A percentile compares a stretch with the other conserved stretches of the same genome.
Evolutionary conservation across 2,888 invertebrate species (phyloP).

Genomic region (Napeogenes inachia): DNA sequence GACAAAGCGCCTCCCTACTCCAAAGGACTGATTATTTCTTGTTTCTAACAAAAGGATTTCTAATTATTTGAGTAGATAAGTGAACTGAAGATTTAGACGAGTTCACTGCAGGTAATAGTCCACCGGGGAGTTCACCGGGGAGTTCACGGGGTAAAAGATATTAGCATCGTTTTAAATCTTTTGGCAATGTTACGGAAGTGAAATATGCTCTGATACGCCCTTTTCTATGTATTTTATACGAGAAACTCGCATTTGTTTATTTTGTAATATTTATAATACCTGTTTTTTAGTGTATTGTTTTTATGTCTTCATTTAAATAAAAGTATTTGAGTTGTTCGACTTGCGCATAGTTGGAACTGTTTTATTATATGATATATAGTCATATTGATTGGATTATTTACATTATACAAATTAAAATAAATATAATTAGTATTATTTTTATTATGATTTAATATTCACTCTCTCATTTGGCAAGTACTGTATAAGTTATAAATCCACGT

Average conservation of each 20-base stretch:
- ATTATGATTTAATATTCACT: not conserved
- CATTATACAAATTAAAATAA: too few relatives aligned
- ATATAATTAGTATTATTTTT: too few relatives aligned
- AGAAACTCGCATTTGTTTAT: not conserved
- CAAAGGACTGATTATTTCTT: conserved; percentile 55
- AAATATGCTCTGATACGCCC: not conserved
- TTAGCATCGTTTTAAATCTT: not conserved
- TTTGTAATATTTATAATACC: not conserved
- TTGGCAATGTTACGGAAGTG: not conserved
- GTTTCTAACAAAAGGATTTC: conserved; percentile 51
- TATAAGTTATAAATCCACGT: conserved; percentile 3
- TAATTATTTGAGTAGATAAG: conserved; percentile 40
- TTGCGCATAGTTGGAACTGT: too few relatives aligned
- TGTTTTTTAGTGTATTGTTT: too few relatives aligned
- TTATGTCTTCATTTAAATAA: too few relatives aligned
- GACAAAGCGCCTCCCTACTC: conserved; percentile 55
- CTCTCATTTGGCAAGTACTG: conserved; percentile 9
- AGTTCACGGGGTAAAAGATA: not conserved
- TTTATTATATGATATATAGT: too few relatives aligned
- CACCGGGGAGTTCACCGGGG: conserved; percentile 9
- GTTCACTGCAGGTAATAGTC: conserved; percentile 18
- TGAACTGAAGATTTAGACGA: conserved; percentile 29
- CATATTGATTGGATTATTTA: too few relatives aligned
- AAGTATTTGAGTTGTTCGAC: too few relatives aligned
- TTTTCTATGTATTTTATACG: not conserved